Percentiles rank a stretch among this genome's conserved stretches.
These are phyloP conservation scores for Nebria salina DNA, from an alignment of 2,888 invertebrate genomes.

Conservation along the genomic window DNA sequence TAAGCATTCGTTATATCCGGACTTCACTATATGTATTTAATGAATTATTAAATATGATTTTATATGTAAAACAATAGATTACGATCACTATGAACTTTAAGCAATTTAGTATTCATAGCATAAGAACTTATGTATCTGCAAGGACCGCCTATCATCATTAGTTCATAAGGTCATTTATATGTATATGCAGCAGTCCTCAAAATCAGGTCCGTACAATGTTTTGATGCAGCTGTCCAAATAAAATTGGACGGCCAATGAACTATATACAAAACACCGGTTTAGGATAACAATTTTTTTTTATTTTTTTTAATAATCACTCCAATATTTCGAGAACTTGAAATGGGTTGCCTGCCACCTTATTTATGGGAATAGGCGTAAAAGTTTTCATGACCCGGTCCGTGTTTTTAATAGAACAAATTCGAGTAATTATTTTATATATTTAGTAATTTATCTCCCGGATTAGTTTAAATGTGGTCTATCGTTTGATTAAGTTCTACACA, in stretches of 20 bases:
- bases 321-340: too few species aligned
- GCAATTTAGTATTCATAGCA: slow-evolving; percentile 37
- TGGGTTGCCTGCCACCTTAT: too few species aligned
- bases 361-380: too few species aligned
- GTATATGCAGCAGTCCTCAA: slow-evolving; percentile 33
- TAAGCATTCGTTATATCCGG: too few species aligned
- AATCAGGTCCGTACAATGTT: background rate
- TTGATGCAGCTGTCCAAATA: background rate
- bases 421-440: background rate
- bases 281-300: too few species aligned
- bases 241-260: background rate
- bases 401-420: too few species aligned
- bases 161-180: slow-evolving; percentile 42
- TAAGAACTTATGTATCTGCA: slow-evolving; percentile 28
- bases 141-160: slow-evolving; percentile 43
- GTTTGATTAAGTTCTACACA: background rate
- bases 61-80: slow-evolving; percentile 35
- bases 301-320: too few species aligned
- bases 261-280: background rate
- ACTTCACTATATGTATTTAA: background rate
- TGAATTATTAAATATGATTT: background rate
- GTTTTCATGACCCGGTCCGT: too few species aligned
- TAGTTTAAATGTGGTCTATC: background rate
- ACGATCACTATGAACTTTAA: slow-evolving; percentile 43
- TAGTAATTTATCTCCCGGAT: background rate